phyloP scores from a whole-genome alignment of 2,797 vertebrate genomes.

The Xiphophorus birchmanni region DNA sequence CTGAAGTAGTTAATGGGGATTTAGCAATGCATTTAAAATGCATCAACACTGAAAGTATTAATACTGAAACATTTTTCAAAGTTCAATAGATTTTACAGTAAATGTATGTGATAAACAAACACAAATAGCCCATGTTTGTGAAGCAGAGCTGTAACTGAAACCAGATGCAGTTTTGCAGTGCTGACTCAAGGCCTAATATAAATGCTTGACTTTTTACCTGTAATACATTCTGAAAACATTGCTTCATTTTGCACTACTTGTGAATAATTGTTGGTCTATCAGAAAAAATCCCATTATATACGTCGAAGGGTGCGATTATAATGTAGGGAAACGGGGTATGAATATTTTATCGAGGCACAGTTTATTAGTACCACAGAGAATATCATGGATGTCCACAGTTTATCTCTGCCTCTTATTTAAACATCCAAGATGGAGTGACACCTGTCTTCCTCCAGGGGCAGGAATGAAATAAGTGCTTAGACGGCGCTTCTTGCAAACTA shows the following conservation, averaged over 20 bases:
- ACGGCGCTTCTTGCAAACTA: conserved; percentile 21
- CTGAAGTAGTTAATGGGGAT: neutral
- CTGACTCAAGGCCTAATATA: neutral
- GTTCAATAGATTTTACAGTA: neutral
- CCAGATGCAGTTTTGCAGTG: neutral
- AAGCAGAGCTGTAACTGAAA: neutral
- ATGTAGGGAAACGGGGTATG: neutral
- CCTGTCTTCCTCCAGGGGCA: conserved; percentile 48
- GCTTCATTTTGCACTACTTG: neutral
- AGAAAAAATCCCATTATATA: neutral
- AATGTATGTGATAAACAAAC: neutral
- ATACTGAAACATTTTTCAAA: neutral
- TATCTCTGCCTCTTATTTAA: neutral
- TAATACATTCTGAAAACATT: neutral
- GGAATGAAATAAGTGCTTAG: conserved; percentile 22
- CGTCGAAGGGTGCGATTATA: neutral
- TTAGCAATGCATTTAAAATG: neutral
- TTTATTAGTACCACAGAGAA: neutral
- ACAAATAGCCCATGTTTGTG: neutral
- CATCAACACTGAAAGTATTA: neutral
- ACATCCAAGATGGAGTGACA: conserved; percentile 35
- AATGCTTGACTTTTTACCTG: neutral
- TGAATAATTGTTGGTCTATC: neutral
- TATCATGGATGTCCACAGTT: neutral
- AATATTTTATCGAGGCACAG: neutral